phyloP scores from a whole-genome alignment of 2,888 invertebrate species.

The Gryllus longicercus region DNA sequence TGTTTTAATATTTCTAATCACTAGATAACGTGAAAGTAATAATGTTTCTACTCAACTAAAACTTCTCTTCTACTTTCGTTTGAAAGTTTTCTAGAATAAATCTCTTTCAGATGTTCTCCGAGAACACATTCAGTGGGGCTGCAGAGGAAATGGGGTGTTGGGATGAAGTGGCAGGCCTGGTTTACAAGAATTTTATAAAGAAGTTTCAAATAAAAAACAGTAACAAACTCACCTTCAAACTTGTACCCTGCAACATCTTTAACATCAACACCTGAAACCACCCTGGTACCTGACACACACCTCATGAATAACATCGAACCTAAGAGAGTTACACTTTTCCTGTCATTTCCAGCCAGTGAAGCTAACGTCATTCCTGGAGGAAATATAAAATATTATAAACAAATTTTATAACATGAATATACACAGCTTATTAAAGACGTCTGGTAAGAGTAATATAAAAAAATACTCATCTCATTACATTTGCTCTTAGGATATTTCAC shows the following conservation, averaged over 20 bases:
- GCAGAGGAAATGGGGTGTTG: too few relatives aligned
- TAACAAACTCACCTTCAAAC: slow-evolving; percentile 53
- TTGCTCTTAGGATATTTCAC: too few relatives aligned
- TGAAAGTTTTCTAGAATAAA: too few relatives aligned
- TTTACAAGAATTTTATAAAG: not conserved
- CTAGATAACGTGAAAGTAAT: too few relatives aligned
- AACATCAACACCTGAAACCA: slow-evolving; percentile 53
- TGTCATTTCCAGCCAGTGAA: slow-evolving; percentile 43
- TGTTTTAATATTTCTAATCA: too few relatives aligned
- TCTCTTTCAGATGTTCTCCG: too few relatives aligned
- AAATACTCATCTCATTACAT: not conserved
- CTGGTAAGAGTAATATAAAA: not conserved
- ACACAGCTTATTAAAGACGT: too few relatives aligned
- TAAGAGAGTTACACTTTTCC: slow-evolving; percentile 56
- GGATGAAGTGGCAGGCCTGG: not conserved
- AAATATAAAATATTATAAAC: slow-evolving; percentile 25
- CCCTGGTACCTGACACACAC: slow-evolving; percentile 69
- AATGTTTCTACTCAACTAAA: too few relatives aligned
- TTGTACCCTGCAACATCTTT: slow-evolving; percentile 55
- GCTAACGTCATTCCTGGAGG: slow-evolving; percentile 50
- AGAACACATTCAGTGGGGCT: too few relatives aligned
- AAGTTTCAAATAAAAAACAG: slow-evolving; percentile 20
- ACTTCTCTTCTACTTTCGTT: too few relatives aligned
- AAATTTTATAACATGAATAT: too few relatives aligned
- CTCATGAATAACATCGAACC: slow-evolving; percentile 71